Evolutionary conservation across 2,797 vertebrate genomes (phyloP).

Genomic region (Fundulus diaphanus): DNA sequence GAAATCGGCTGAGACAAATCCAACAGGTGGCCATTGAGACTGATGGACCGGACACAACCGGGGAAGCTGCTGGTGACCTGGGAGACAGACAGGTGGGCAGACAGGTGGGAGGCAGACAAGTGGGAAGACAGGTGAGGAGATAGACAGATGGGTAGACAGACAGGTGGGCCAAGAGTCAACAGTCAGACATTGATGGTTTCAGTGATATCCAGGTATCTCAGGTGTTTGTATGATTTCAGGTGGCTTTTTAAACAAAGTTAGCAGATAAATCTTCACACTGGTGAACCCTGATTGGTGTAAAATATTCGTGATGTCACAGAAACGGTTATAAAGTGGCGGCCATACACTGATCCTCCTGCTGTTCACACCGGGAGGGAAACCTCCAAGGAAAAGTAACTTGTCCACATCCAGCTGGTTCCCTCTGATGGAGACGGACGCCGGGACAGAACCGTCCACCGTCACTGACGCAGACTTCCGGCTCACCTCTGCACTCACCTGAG

Average conservation of each 20-base stretch:
- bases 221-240: too few relatives aligned
- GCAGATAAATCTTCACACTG: background rate
- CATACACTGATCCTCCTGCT: constrained; percentile 88
- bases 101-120: too few relatives aligned
- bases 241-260: background rate
- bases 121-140: background rate
- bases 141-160: background rate
- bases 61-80: constrained; percentile 89
- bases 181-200: too few relatives aligned
- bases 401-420: constrained; percentile 91
- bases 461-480: constrained; percentile 82
- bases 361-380: constrained; percentile 81
- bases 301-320: background rate
- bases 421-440: constrained; percentile 59
- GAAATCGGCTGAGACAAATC: constrained; percentile 75
- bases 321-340: too few relatives aligned
- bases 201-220: background rate
- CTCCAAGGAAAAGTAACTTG: constrained; percentile 88
- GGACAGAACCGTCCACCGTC: constrained; percentile 79
- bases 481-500: constrained; percentile 87
- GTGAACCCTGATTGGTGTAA: background rate
- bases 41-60: constrained; percentile 85
- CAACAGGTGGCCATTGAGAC: constrained; percentile 81
- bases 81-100: constrained; percentile 9
- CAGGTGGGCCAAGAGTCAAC: too few relatives aligned